These are phyloP conservation scores for Catagonus wagneri DNA, from an alignment of 2,113 vertebrate genomes.

Conservation along the genomic window DNA sequence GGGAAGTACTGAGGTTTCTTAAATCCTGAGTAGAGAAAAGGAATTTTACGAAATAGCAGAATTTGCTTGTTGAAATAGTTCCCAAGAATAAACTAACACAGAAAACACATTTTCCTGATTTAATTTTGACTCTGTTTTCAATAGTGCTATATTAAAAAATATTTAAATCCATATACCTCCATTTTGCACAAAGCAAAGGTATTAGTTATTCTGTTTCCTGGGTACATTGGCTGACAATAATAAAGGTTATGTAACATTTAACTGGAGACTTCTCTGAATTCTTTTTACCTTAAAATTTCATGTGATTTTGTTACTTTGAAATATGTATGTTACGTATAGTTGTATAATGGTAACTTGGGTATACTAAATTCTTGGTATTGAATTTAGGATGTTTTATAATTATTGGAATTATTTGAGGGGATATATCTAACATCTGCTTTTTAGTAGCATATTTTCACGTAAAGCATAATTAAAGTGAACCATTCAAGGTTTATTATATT, in stretches of 20 bases:
- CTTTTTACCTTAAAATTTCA: conserved; percentile 6
- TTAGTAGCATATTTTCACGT: conserved; percentile 38
- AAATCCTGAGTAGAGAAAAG: not conserved
- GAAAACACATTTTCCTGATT: not conserved
- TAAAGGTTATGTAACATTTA: not conserved
- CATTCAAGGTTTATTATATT: conserved; percentile 26
- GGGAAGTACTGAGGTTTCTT: not conserved
- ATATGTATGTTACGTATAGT: not conserved
- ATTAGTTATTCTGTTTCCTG: not conserved
- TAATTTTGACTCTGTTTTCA: conserved; percentile 1
- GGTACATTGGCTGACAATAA: conserved; percentile 16
- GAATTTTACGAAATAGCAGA: not conserved
- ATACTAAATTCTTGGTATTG: not conserved
- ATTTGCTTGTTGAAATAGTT: conserved; percentile 32
- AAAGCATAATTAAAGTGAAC: conserved; percentile 58
- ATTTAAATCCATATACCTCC: conserved; percentile 3
- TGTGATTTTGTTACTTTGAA: conserved; percentile 46
- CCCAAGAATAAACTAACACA: not conserved
- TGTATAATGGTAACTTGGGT: conserved; percentile 28
- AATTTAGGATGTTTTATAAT: conserved; percentile 40
- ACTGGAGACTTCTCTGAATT: conserved; percentile 10
- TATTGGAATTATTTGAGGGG: conserved; percentile 1
- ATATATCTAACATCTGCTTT: conserved; percentile 44
- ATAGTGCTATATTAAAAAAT: not conserved
- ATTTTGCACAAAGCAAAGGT: conserved; percentile 12